Evolutionary conservation across 2,113 vertebrate genomes (phyloP).

Genomic region (Galbula dea): DNA sequence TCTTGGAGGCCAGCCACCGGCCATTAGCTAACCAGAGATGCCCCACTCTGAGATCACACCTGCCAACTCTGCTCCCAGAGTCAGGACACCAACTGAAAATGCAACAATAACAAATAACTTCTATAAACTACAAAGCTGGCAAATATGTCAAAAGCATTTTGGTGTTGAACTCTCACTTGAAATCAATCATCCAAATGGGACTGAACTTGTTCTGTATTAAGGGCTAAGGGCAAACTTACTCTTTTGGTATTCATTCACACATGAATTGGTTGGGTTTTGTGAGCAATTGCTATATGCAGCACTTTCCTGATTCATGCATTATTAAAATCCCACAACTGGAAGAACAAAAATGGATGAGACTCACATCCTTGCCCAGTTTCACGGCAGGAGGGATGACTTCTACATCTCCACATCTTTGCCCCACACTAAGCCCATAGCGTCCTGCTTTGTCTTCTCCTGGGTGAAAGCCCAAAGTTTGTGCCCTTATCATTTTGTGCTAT

Average conservation of each 20-base stretch:
- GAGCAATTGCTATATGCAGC: neutral
- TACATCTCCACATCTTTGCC: neutral
- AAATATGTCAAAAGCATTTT: constrained; percentile 26
- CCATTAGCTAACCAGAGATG: neutral
- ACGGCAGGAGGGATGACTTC: neutral
- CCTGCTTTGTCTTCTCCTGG: neutral
- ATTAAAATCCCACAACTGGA: neutral
- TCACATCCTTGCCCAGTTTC: neutral
- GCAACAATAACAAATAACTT: neutral
- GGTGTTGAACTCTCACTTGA: neutral
- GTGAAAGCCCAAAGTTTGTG: neutral
- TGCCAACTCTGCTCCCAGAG: neutral
- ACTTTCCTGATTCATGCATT: neutral
- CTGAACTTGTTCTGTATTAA: neutral
- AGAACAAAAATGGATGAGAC: neutral
- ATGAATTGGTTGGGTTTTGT: neutral
- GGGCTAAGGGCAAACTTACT: neutral
- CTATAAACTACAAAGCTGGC: neutral
- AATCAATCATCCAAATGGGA: constrained; percentile 21
- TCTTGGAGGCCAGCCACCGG: neutral
- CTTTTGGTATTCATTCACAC: neutral
- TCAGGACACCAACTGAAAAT: neutral
- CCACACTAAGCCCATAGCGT: fast-evolving
- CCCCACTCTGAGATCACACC: neutral
- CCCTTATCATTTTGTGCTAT: neutral